phyloP scores from a whole-genome alignment of 2,797 vertebrate species.

The Gouania willdenowi region DNA sequence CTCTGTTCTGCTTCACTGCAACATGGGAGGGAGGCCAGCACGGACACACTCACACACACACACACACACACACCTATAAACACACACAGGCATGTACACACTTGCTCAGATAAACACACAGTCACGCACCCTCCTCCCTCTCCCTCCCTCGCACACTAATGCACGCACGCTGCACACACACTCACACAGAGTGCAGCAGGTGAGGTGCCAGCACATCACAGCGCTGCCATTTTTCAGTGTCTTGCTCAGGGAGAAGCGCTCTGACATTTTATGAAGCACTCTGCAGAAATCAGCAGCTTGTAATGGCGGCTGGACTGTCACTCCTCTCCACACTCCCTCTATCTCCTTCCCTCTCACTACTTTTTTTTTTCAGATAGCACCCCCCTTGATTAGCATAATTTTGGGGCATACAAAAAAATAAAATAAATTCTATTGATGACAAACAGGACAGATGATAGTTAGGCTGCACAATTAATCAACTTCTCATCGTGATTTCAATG shows the following conservation, averaged over 20 bases:
- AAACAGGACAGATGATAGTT: too few species aligned
- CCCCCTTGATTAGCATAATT: slow-evolving; percentile 75
- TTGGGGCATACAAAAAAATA: too few species aligned
- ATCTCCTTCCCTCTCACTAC: slow-evolving; percentile 52
- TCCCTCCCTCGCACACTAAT: neutral
- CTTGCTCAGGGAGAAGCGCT: slow-evolving; percentile 81
- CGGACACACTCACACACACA: slow-evolving; percentile 35
- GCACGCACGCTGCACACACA: slow-evolving; percentile 20
- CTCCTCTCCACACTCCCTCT: slow-evolving; percentile 60
- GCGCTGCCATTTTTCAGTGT: slow-evolving; percentile 79
- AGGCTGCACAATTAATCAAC: too few species aligned
- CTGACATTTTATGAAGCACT: slow-evolving; percentile 84
- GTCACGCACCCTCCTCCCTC: slow-evolving; percentile 12
- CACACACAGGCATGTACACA: slow-evolving; percentile 24
- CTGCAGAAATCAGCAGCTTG: slow-evolving; percentile 77
- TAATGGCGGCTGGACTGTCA: slow-evolving; percentile 81
- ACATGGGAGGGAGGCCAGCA: slow-evolving; percentile 70
- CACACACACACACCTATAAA: slow-evolving; percentile 9
- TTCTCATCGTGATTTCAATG: too few species aligned
- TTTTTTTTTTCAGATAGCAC: slow-evolving; percentile 72
- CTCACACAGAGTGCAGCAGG: slow-evolving; percentile 71
- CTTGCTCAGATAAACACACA: slow-evolving; percentile 36
- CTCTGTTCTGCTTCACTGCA: slow-evolving; percentile 75
- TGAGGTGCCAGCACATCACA: slow-evolving; percentile 79
- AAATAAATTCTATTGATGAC: too few species aligned